Base-by-base conservation (phyloP, 2,888 invertebrate genomes). In the Tetramorium bicarinatum region DNA sequence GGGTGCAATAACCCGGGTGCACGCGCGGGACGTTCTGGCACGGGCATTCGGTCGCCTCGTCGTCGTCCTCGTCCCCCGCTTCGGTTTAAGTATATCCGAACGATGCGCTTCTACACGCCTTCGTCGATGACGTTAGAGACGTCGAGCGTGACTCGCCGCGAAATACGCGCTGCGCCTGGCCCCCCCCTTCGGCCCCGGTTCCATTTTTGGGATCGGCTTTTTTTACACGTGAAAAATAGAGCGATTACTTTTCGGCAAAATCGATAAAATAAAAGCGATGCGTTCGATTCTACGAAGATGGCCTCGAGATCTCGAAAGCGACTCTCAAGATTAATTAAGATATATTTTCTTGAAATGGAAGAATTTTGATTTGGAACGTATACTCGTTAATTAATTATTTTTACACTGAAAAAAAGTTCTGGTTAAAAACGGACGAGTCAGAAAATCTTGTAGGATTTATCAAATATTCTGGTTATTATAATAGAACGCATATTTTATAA, bases 1-100 rank as follows among this genome's bases (percentile, higher is more conserved):
- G 84, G 74, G 80, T 85, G 82, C 82, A 86, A 86, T 86, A 79
- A 82, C 66, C 86, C 75, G 38, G 29, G 64, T 82, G 82, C 13
- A 52, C 21, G 34, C 34, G n/a, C 47, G 47, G 44, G 25, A 72
- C n/a, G 41, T 29, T 72, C 59, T 72, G 69, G 54, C 62, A 75
- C 21, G n/a, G 61, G 15, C 61, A 61, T 29, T 44, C 44, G 47
- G 47, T 54, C 49, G 13, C 38, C 25, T 15, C 29, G 4, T 56
- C 18, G n/a, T 54, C 38, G 52, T 38, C 18, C 3, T 44, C 67
- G n/a, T 69, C 13, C 44, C 29, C 13, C 61, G 15, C 29, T n/a
- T 29, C 54, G 25, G 41, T 59, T 41, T 44, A 49, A 49, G 49
- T 49, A 47, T 61, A 62, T 75, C 34, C 13, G 74, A 74, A 41